Base-by-base conservation (phyloP, 2,888 invertebrate genomes). In the Apodemia duryi region DNA sequence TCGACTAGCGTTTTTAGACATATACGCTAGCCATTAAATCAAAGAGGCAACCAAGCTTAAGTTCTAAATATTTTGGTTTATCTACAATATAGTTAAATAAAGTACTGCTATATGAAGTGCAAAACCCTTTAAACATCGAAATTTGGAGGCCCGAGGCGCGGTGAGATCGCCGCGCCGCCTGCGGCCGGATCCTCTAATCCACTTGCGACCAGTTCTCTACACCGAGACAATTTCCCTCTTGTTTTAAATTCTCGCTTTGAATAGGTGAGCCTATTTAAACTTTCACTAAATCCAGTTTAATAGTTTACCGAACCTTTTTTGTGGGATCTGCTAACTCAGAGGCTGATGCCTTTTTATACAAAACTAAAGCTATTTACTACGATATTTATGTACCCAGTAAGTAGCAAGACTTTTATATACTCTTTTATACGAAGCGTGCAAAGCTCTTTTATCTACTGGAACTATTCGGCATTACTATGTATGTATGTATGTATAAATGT, bases 191-290 rank as follows among this genome's bases (percentile, higher is more conserved):
- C 72, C 80, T 80, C 79, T 87, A 89, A 90, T 89, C 85, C 83
- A 89, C 83, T 90, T 87, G 79, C 74, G 73, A 75, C 71, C 75
- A 74, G 70, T 72, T 68, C 75, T 72, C 74, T 74, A 71, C 75
- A 73, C 73, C 71, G 72, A 72, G 74, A 77, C 80, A 87, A 84
- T 86, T 88, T 86, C 84, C 78, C 84, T 82, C 81, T 77, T 80
- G 82, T 84, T 89, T 88, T 85, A 88, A 89, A 91, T 87, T 81
- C 75, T 70, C 75, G 73, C 77, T 80, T 82, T 77, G 80, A 77
- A 83, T 82, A 82, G 82, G 84, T 84, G 88, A 89, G 88, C 86
- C 83, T 81, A 81, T 89, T 43, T 84, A 80, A 88, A 90, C 81
- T 90, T 87, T 80, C 75, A 81, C 68, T 68, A 72, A 74, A 80